Conservation (phyloP, 2,113 vertebrate genomes). For the Alces alces region DNA sequence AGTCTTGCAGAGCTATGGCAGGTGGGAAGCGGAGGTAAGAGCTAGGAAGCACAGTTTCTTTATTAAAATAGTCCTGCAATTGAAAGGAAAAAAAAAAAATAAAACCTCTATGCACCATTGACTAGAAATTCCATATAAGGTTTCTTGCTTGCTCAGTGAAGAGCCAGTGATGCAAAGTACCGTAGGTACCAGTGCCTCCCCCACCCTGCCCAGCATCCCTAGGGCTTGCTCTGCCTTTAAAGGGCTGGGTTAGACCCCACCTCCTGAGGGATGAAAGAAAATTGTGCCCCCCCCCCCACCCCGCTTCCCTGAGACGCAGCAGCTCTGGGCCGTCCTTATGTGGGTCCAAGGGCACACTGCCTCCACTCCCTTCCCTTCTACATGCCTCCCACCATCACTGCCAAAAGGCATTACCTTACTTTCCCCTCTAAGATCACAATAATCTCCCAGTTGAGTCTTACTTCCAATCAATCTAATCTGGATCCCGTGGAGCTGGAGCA, state of each 20-base stretch:
- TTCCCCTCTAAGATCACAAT: not conserved
- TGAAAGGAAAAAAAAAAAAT: not conserved
- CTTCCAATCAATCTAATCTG: not conserved
- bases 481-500: not conserved
- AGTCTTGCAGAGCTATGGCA: not conserved
- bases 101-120: not conserved
- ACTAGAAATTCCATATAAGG: not conserved
- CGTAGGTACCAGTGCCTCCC: accelerated
- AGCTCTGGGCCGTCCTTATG: no score
- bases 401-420: not conserved
- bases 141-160: not conserved
- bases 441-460: not conserved
- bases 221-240: not conserved
- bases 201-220: accelerated
- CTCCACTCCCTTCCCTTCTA: not conserved
- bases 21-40: not conserved
- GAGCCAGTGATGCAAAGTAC: not conserved
- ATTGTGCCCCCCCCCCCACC: no score
- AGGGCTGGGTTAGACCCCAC: not conserved
- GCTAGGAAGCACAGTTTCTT: not conserved
- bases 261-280: not conserved
- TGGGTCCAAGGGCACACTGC: not conserved
- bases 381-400: not conserved
- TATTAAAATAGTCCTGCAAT: not conserved
- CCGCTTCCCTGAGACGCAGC: not conserved